Evolutionary conservation across 1,140 invertebrate genomes (phyloP), one percentile per base, ranked within the genome.

Genomic region (Drosophila chauvacae): DNA sequence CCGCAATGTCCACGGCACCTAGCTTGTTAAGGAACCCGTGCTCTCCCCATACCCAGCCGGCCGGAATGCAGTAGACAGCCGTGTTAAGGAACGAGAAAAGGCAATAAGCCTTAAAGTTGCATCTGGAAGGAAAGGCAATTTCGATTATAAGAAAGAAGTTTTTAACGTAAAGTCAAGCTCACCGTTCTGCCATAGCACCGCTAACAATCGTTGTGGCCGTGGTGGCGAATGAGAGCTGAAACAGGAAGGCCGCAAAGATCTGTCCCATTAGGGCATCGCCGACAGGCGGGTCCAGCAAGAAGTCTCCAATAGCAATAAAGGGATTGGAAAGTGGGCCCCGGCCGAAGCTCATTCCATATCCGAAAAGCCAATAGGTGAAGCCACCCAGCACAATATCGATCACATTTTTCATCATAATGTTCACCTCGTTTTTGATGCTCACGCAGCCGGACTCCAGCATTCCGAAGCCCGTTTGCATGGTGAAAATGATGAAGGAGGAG

Each of bases 321-420:
- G 96, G 94, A 92, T 97, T 98, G 0, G 94, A 95, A 2, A 94
- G 92, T 0, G 94, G 81, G 28, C 95, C 94, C 13, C 95, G 94
- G 1, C 98, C 98, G 81, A 98, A 99, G 55, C 97, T 98, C 85
- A 99, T 94, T 1, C 96, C 97, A 92, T 97, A 99, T 0, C 98
- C 98, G 90, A 98, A 98, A 20, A 97, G 94, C 98, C 98, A 99
- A 93, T 98, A 99, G 0, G 97, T 98, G 23, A 93, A 93, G 14
- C 95, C 98, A 16, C 98, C 98, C 4, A 99, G 94, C 11, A 98
- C 96, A 58, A 99, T 97, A 77, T 98, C 97, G 2, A 97, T 96
- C 0, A 98, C 95, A 86, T 98, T 98, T 92, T 98, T 98, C 96
- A 98, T 97, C 97, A 98, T 98, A n/a, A 98, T 98, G 84, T 98